phyloP scores from a whole-genome alignment of 2,113 vertebrate genomes.

The Cyanoderma ruficeps region DNA sequence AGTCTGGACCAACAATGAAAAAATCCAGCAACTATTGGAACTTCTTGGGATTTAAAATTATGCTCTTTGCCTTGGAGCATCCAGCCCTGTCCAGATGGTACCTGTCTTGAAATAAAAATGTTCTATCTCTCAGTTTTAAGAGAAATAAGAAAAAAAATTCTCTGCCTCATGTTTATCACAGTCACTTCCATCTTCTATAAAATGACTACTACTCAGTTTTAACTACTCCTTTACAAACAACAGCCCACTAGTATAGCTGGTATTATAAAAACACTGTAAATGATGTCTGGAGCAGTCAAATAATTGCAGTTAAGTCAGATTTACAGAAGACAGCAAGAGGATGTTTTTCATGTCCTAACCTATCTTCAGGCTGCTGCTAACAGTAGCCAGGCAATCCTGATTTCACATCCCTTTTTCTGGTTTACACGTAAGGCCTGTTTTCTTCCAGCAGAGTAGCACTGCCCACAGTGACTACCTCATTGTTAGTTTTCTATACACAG shows the following conservation, averaged over 20 bases:
- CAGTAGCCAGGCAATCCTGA: neutral
- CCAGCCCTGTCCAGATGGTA: neutral
- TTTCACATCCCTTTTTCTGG: neutral
- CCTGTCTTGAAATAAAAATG: neutral
- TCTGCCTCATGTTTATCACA: neutral
- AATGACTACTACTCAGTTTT: neutral
- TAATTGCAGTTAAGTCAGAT: neutral
- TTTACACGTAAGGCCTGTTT: neutral
- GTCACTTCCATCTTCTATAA: neutral
- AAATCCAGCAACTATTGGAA: accelerated
- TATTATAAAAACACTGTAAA: neutral
- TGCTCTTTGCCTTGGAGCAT: neutral
- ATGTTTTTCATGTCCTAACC: neutral
- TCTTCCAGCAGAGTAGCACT: neutral
- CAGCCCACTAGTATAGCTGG: neutral
- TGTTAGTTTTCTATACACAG: neutral
- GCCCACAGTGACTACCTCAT: neutral
- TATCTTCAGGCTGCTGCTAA: neutral
- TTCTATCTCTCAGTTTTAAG: neutral
- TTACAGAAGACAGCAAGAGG: neutral
- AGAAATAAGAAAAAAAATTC: neutral
- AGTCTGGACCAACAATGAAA: neutral
- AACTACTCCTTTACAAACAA: neutral
- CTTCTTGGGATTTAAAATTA: neutral
- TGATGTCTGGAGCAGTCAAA: neutral